Evolutionary conservation across 1,140 invertebrate genomes (phyloP).

Genomic region (Aphaenogaster ashmeadi): DNA sequence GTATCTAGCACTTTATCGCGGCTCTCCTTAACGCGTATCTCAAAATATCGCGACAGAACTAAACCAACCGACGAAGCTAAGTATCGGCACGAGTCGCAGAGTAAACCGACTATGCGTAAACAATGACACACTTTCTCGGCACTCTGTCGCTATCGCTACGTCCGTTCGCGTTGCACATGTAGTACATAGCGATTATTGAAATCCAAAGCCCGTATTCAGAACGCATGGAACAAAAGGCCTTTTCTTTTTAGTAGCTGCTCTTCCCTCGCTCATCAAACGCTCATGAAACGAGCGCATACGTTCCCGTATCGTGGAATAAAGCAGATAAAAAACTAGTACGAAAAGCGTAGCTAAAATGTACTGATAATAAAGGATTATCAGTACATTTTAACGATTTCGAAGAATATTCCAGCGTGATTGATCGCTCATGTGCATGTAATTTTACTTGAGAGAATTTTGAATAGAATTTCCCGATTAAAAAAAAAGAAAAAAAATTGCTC

Average conservation of each 20-base stretch:
- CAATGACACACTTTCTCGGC: conserved; percentile 62
- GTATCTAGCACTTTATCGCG: conserved; percentile 50
- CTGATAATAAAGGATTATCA: neutral
- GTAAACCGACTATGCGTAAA: conserved; percentile 64
- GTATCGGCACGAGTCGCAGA: conserved; percentile 48
- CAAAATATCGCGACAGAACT: conserved; percentile 46
- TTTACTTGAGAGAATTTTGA: neutral
- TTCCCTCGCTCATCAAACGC: neutral
- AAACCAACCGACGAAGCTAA: conserved; percentile 48
- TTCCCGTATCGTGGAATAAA: neutral
- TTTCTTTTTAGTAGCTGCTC: conserved; percentile 7
- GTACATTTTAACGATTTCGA: neutral
- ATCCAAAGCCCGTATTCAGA: conserved; percentile 38
- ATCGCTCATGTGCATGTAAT: neutral
- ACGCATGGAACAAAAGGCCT: conserved; percentile 32
- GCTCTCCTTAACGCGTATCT: conserved; percentile 42
- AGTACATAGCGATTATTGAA: conserved; percentile 19
- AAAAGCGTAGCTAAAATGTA: neutral
- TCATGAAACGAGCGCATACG: neutral
- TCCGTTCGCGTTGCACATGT: conserved; percentile 34
- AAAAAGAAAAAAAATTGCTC: neutral
- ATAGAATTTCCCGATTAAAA: neutral
- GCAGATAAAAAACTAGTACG: neutral
- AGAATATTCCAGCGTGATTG: neutral
- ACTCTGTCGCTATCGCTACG: conserved; percentile 49